Base-by-base conservation (phyloP, 2,888 invertebrate genomes). In the Eucriotettix oculatus region DNA sequence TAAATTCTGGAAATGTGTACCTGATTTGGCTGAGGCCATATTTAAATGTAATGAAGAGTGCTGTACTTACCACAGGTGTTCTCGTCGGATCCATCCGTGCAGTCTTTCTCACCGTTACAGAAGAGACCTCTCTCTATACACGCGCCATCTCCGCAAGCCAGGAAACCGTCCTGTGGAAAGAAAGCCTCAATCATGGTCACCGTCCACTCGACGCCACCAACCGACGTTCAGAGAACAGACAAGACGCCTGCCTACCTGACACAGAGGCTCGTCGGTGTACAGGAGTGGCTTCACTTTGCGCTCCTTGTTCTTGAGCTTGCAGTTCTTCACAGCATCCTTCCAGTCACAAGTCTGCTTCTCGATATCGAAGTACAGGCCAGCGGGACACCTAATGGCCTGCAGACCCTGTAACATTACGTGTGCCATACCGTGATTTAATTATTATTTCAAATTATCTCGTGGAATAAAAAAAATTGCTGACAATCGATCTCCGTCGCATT, bases 271-370 rank as follows among this genome's bases (percentile, higher is more conserved):
- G 69, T 91, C 91, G 44, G 93, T 94, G 76, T 86, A 85, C 61
- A 93, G 78, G 67, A 91, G 77, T 61, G 93, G 93, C 71, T 90
- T 91, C 16, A 87, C 80, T 73, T 90, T 90, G 65, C 89, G 84
- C 72, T 90, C 91, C 73, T 92, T 92, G 75, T 86, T 89, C 78
- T 91, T 91, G 68, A 86, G 72, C 71, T 90, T 90, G 77, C 93
- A 94, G 75, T 92, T 93, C 74, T 90, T 90, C n/a, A 93, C 93
- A 3, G 91, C 82, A 65, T 86, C 90, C 73, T 90, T 93, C 93
- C 93, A 94, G 72, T 93, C 92, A 71, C 93, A 94, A 3, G 93
- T 93, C 75, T 94, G 93, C 74, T 92, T 91, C 72, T 93, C 93
- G 70, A 93, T 91, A 73, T 94, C 93, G 76, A 94, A 94, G 76